Evolutionary conservation across 2,888 invertebrate species (phyloP), one percentile per base, ranked within the genome.

Genomic region (Steinernema hermaphroditum): DNA sequence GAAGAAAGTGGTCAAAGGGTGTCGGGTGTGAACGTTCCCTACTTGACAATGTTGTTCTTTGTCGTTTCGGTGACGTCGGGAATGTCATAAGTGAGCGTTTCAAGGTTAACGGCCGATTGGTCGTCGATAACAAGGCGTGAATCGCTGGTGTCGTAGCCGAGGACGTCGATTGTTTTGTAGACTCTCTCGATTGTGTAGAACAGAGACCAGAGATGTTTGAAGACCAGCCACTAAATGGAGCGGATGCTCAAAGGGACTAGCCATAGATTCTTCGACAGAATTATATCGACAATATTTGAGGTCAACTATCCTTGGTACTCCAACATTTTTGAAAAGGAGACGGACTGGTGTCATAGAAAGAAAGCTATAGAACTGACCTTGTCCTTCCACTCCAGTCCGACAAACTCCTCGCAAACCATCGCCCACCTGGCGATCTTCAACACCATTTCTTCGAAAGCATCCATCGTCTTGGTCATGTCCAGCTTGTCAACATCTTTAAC

Each of bases 161-260:
- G 16, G 2, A 62, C 16, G 1, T 32, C 62, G 14, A 62, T 32
- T n/a, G 62, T 62, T 16, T 19, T 6, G 4, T 22, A 16, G 32
- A 62, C 29, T 62, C 62, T 29, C 62, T 62, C 62, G 62, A 62
- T 29, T 2, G 62, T 16, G 62, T 62, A 32, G 62, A 62, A 62
- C 1, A 8, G 29, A 12, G 29, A 9, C 62, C 62, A 62, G 34
- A 62, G 62, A 32, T 32, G 62, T 62, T 62, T 62, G 62, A 62
- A 62, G 32, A 62, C 32, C 16, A 29, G 27, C 62, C 62, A 62
- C 62, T 62, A 6, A 62, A 29, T 2, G 2, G 4, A 62, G 4
- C 37, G 12, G 12, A 32, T 24, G 16, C 29, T 32, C 29, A 14
- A 6, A n/a, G n/a, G n/a, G n/a, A n/a, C n/a, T n/a, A n/a, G n/a